Conservation (phyloP, 2,113 vertebrate genomes). For the Cettia cetti region DNA sequence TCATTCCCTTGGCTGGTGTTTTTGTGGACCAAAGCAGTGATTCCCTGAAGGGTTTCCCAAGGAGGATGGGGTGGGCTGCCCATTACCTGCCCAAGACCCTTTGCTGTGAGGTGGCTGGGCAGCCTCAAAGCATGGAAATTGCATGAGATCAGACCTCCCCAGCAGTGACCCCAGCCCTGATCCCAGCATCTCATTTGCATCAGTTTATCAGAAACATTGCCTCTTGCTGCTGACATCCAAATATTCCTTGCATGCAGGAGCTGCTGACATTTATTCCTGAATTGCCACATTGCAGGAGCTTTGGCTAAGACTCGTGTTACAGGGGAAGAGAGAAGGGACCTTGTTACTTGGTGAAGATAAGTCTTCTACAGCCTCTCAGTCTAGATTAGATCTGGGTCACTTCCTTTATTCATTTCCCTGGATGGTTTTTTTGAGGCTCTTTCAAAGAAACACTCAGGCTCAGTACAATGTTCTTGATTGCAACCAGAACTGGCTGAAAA, state of each 20-base stretch:
- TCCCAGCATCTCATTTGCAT: background rate
- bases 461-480: conserved; percentile 33
- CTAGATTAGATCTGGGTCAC: conserved; percentile 4
- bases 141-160: background rate
- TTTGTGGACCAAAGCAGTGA: background rate
- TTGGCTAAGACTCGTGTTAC: background rate
- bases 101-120: accelerated
- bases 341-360: background rate
- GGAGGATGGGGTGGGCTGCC: background rate
- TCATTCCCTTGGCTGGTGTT: background rate
- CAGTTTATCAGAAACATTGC: background rate
- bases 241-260: background rate
- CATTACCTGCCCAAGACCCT: background rate
- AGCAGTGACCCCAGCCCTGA: accelerated
- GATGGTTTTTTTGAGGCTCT: background rate
- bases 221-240: background rate
- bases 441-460: background rate
- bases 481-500: conserved; percentile 36
- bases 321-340: background rate
- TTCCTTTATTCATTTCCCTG: conserved; percentile 22
- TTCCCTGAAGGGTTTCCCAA: background rate
- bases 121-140: background rate
- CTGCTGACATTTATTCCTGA: conserved; percentile 8
- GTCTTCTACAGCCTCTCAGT: background rate
- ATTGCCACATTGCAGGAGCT: background rate